Conservation (phyloP, 2,888 invertebrate species). For the Latrodectus hesperus region DNA sequence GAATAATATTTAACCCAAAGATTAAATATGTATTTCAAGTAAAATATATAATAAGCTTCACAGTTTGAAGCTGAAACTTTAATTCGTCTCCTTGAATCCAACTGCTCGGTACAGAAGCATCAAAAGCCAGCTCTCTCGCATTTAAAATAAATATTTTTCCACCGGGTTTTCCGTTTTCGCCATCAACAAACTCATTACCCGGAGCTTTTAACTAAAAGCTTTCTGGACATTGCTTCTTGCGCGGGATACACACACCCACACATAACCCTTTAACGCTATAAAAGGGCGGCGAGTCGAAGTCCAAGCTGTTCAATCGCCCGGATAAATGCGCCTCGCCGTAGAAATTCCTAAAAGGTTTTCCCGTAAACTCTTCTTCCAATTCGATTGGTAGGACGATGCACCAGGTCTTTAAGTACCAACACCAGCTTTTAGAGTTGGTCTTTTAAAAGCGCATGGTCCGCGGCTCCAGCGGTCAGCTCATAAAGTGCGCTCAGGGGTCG, state of each 20-base stretch:
- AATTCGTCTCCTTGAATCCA: no score
- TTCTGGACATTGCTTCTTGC: conserved; percentile 11
- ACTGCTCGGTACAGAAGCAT: neutral
- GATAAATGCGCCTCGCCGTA: conserved; percentile 8
- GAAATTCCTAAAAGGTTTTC: conserved; percentile 30
- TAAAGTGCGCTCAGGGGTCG: conserved; percentile 19
- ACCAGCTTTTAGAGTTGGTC: conserved; percentile 20
- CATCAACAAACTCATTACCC: neutral
- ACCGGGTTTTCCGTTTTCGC: neutral
- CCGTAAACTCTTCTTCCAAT: conserved; percentile 7
- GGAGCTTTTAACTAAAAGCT: conserved; percentile 30
- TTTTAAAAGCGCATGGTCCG: conserved; percentile 10
- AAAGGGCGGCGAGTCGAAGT: neutral
- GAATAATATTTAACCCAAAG: no score
- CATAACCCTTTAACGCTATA: conserved; percentile 14
- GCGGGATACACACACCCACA: neutral
- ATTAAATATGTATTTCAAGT: no score
- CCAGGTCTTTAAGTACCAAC: conserved; percentile 2
- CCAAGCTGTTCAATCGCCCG: conserved; percentile 29
- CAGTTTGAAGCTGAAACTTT: no score
- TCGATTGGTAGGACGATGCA: neutral
- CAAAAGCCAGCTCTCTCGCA: neutral
- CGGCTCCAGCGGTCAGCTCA: conserved; percentile 35
- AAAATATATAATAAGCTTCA: no score
- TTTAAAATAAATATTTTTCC: neutral